Evolutionary conservation across 2,797 vertebrate genomes (phyloP).

Genomic region (Scolopax rusticola): DNA sequence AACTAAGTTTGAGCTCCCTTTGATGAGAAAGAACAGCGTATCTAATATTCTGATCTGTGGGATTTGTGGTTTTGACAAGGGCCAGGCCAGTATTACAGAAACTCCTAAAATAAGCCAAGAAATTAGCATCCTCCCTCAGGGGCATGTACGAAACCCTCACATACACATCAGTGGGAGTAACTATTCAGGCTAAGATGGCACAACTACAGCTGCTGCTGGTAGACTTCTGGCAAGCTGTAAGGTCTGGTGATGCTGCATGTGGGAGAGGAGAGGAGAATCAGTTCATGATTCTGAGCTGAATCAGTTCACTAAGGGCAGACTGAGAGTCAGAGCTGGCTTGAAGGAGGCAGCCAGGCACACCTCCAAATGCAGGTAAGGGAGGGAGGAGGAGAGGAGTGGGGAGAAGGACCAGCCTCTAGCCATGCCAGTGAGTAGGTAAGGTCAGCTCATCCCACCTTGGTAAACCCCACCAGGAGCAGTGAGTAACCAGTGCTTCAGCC

Average conservation of each 20-base stretch:
- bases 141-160: neutral
- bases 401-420: neutral
- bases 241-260: neutral
- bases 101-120: neutral
- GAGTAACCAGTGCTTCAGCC: neutral
- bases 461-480: neutral
- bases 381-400: neutral
- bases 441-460: too few species aligned
- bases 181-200: neutral
- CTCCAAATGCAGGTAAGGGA: neutral
- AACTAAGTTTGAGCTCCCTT: neutral
- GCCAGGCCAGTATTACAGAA: neutral
- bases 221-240: neutral
- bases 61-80: neutral
- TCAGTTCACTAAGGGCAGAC: neutral
- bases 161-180: neutral
- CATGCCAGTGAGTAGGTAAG: neutral
- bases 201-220: neutral
- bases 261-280: too few species aligned
- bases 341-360: neutral
- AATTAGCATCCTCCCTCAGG: neutral
- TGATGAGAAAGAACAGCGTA: neutral
- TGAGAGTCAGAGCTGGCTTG: neutral
- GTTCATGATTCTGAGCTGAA: neutral
- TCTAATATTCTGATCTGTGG: neutral